Evolutionary conservation across 2,888 invertebrate species (phyloP).

Genomic region (Monochamus alternatus): DNA sequence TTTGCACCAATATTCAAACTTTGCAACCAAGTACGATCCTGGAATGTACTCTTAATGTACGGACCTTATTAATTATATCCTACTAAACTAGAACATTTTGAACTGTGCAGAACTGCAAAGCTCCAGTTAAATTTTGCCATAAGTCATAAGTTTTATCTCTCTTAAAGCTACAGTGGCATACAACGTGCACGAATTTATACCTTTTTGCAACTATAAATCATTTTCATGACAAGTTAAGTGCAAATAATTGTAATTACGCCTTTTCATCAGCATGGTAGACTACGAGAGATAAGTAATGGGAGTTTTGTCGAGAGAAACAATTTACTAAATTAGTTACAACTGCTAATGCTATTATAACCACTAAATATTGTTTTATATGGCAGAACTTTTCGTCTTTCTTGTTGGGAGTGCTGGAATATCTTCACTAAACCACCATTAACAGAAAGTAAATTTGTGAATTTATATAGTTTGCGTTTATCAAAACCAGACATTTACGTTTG

Average conservation of each 20-base stretch:
- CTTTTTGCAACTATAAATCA: background rate
- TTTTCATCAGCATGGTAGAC: background rate
- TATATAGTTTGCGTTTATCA: background rate
- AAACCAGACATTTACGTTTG: background rate
- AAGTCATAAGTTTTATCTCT: no score
- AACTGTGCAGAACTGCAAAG: no score
- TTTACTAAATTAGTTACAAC: slow-evolving; percentile 32
- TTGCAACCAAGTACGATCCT: no score
- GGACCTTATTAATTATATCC: no score
- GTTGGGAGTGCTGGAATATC: background rate
- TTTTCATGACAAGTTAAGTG: background rate
- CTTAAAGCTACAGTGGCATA: no score
- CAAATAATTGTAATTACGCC: slow-evolving; percentile 14
- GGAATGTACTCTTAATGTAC: no score
- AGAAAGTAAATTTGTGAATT: background rate
- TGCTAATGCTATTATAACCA: slow-evolving; percentile 34
- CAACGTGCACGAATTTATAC: no score
- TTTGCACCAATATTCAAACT: no score
- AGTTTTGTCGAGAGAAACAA: slow-evolving; percentile 23
- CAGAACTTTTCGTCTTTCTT: slow-evolving; percentile 5
- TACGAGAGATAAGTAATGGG: slow-evolving; percentile 14
- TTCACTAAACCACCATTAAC: background rate
- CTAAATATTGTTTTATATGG: slow-evolving; percentile 18
- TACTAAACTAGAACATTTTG: no score
- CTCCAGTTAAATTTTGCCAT: no score